phyloP scores from a whole-genome alignment of 2,113 vertebrate species.

The Agapornis roseicollis region DNA sequence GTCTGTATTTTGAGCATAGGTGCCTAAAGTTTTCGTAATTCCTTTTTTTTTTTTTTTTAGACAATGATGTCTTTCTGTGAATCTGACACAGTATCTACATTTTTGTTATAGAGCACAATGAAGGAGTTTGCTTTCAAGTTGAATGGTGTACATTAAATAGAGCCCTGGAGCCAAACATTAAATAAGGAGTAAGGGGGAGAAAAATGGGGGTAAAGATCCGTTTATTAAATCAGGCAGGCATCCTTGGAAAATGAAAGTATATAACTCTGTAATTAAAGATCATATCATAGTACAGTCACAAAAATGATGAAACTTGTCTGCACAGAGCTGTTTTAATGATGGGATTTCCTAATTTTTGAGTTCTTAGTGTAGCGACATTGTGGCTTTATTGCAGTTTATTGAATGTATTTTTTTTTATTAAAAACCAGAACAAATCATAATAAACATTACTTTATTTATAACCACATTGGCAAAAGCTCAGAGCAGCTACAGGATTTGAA shows the following conservation, averaged over 20 bases:
- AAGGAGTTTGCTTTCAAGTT: conserved; percentile 7
- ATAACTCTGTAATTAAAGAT: conserved; percentile 37
- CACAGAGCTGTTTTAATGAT: not conserved
- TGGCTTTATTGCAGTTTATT: not conserved
- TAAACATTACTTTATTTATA: not conserved
- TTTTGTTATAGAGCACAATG: not conserved
- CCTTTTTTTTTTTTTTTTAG: not conserved
- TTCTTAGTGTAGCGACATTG: not conserved
- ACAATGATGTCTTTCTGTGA: not conserved
- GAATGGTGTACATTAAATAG: not conserved
- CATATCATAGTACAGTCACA: not conserved
- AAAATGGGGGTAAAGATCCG: not conserved
- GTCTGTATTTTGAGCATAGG: not conserved
- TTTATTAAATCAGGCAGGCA: not conserved
- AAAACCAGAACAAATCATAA: not conserved
- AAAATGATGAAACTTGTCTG: not conserved
- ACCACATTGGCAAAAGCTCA: not conserved
- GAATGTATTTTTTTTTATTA: not conserved
- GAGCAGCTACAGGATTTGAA: not conserved
- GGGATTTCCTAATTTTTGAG: not conserved
- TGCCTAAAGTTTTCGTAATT: not conserved
- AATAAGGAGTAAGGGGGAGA: not conserved
- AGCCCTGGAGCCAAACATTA: not conserved
- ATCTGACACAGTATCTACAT: not conserved
- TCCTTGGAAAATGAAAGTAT: not conserved